Base-by-base conservation (phyloP, 2,113 vertebrate genomes). In the Mionectes macconnelli region DNA sequence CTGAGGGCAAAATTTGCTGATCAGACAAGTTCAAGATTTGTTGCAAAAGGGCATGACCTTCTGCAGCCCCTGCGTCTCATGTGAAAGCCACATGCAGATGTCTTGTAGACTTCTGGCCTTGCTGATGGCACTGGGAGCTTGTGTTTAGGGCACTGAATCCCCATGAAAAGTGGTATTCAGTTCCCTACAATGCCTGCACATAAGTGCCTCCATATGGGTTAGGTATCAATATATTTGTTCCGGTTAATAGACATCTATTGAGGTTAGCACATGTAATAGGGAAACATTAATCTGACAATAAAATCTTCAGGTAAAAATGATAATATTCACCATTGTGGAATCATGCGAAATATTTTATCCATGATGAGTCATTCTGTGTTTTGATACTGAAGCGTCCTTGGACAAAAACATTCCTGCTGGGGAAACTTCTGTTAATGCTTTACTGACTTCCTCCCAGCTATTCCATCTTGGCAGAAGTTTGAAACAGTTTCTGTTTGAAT, bases 371-470 rank as follows among this genome's bases (percentile, higher is more conserved):
- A 2, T 50, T 79, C 31, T 53, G 76, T 33, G 69, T 94, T 90
- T 76, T 79, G 40, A 85, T 76, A 37, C 10, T 50, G 35, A 76
- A 14, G 5, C 75, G 27, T 52, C 52, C 62, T 73, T 55, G 39
- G 31, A 53, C 30, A 73, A 74, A 94, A 88, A 20, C 19, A 39
- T 42, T 91, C 53, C 69, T 1, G 0, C 56, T 87, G 49, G 24
- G 31, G 40, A 89, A 84, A 69, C 35, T 91, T 82, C 82, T 97
- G 91, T 40, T 87, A 75, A 62, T 83, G 82, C 17, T 94, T 92
- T 93, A 64, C 40, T 50, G 57, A 93, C 81, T 94, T 92, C 80
- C 80, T 94, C 57, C 67, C 45, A 83, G 62, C 23, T 95, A 69
- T 93, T 87, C 37, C 8, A 16, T 84, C 40, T 79, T 91, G 50